phyloP scores from a whole-genome alignment of 30 jellyfish, hydroid and myxozoan genomes.

The Rhopilema esculentum region DNA sequence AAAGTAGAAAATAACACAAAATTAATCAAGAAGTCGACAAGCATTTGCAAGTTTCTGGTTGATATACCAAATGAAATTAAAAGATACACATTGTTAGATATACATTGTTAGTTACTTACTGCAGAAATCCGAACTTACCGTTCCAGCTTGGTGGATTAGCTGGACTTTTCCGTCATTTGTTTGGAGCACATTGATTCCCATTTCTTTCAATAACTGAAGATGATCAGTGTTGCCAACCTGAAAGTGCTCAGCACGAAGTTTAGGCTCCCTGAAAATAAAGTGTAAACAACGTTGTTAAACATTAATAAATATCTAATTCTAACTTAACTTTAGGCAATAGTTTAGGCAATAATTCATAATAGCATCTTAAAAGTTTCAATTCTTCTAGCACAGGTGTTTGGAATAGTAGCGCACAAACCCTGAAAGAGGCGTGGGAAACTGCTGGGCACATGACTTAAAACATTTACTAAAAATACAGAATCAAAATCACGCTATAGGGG shows the following conservation, averaged over 20 bases:
- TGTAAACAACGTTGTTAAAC: not conserved
- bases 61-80: no score
- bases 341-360: not conserved
- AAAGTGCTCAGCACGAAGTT: conserved; percentile 88
- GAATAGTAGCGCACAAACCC: no score
- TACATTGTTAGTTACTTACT: not conserved
- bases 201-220: conserved; percentile 72
- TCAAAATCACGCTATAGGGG: no score
- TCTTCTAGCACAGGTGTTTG: not conserved
- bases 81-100: no score
- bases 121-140: conserved; percentile 49
- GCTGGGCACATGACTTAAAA: no score
- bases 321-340: conserved; percentile 12
- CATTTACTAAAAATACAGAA: no score
- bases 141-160: conserved; percentile 94
- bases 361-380: not conserved
- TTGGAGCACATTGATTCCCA: conserved; percentile 81
- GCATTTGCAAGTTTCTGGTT: no score
- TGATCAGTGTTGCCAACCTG: conserved; percentile 82
- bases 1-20: no score
- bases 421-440: no score
- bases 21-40: no score
- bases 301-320: not conserved
- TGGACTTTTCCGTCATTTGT: conserved; percentile 91
- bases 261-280: conserved; percentile 67